Percentiles rank a stretch among this genome's conserved stretches.
Evolutionary conservation across 2,888 invertebrate genomes (phyloP).

Genomic region (Schizotus pectinicornis): DNA sequence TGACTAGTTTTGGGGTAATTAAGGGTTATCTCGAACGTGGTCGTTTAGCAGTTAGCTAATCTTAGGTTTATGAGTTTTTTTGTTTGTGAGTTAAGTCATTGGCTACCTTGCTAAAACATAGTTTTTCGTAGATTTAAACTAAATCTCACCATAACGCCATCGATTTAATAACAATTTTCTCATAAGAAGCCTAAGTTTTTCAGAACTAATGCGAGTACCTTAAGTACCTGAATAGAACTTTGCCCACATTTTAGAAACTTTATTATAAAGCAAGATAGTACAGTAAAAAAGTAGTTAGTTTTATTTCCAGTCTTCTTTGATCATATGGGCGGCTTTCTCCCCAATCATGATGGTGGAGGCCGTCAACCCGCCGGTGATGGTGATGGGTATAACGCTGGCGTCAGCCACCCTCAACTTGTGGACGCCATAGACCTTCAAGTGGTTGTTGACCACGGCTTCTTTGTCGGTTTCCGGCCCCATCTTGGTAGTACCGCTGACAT

Average conservation of each 20-base stretch:
- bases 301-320: slow-evolving; percentile 62
- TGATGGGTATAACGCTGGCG: slow-evolving; percentile 70
- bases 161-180: no score
- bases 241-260: slow-evolving; percentile 22
- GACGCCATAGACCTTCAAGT: slow-evolving; percentile 68
- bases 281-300: background rate
- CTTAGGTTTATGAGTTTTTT: no score
- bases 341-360: slow-evolving; percentile 75
- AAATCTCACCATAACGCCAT: no score
- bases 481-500: slow-evolving; percentile 66
- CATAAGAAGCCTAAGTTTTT: no score
- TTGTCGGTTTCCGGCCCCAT: slow-evolving; percentile 72
- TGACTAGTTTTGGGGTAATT: no score
- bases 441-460: slow-evolving; percentile 68
- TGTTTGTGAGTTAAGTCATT: no score
- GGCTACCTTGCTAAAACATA: no score
- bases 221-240: background rate
- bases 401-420: slow-evolving; percentile 69
- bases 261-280: slow-evolving; percentile 1
- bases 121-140: no score
- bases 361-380: slow-evolving; percentile 71
- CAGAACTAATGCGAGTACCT: no score
- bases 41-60: no score
- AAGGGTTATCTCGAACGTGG: no score
- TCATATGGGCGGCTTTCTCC: slow-evolving; percentile 73